Evolutionary conservation across 37 sponge, comb jelly and placozoan species (phyloP).

Genomic region (Mnemiopsis leidyi): DNA sequence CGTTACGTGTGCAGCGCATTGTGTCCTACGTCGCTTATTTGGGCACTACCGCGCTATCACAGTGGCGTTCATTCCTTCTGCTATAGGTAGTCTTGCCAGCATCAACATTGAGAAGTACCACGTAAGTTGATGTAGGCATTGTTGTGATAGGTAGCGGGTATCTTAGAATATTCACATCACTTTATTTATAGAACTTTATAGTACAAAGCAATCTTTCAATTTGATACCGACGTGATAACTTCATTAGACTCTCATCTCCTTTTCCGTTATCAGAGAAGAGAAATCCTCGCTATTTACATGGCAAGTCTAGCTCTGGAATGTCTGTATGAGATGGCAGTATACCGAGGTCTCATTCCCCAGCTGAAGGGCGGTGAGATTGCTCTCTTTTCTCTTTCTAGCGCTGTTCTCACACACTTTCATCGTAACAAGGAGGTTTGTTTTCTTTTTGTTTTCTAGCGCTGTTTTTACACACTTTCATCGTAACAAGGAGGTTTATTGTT

Average conservation of each 20-base stretch:
- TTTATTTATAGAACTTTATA: too few species aligned
- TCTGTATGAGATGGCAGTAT: conserved; percentile 27
- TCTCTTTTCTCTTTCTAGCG: not conserved
- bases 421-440: not conserved
- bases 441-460: too few species aligned
- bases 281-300: conserved; percentile 19
- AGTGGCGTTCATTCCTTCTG: not conserved
- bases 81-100: not conserved
- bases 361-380: conserved; percentile 11
- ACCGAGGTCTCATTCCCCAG: not conserved
- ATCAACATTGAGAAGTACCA: conserved; percentile 31
- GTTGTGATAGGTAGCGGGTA: too few species aligned
- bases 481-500: too few species aligned
- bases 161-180: too few species aligned
- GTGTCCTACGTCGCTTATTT: not conserved
- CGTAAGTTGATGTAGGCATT: not conserved
- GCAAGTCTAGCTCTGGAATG: not conserved
- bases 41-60: conserved; percentile 14
- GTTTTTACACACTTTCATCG: too few species aligned
- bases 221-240: too few species aligned
- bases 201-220: too few species aligned
- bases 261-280: not conserved
- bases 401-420: conserved; percentile 12
- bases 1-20: conserved; percentile 17
- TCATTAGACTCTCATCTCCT: too few species aligned